Percentiles rank a stretch among this genome's conserved stretches.
phyloP scores from a whole-genome alignment of 1,140 invertebrate genomes.

The Ericerus pela region DNA sequence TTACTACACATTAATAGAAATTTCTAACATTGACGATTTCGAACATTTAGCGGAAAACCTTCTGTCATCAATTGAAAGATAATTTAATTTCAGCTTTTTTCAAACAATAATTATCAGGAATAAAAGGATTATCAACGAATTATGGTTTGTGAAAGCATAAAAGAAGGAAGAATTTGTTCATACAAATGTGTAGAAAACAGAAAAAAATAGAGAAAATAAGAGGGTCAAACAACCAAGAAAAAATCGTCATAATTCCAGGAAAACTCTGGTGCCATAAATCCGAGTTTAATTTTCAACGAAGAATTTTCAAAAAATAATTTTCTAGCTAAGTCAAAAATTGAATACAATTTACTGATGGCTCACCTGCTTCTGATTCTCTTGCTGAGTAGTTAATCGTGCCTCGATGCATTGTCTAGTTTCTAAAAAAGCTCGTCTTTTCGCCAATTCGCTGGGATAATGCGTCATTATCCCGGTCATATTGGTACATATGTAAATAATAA shows the following conservation, averaged over 20 bases:
- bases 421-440: conserved; percentile 81
- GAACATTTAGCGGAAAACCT: no score
- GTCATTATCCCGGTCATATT: conserved; percentile 83
- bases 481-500: conserved; percentile 52
- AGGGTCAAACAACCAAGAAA: no score
- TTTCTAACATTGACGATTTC: no score
- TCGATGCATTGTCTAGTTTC: conserved; percentile 90
- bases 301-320: not conserved
- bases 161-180: no score
- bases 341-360: conserved; percentile 16
- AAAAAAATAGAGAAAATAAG: no score
- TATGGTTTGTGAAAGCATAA: no score
- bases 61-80: no score
- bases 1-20: no score
- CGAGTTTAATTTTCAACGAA: not conserved
- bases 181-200: no score
- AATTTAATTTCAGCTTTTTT: no score
- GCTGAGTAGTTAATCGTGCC: conserved; percentile 73
- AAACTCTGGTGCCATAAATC: not conserved
- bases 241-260: not conserved
- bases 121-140: no score
- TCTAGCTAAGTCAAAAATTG: not conserved
- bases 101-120: no score
- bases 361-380: conserved; percentile 94
- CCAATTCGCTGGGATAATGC: conserved; percentile 78